These are phyloP conservation scores for Lacerta viridis DNA, from an alignment of 2,797 vertebrate species.

Conservation along the genomic window DNA sequence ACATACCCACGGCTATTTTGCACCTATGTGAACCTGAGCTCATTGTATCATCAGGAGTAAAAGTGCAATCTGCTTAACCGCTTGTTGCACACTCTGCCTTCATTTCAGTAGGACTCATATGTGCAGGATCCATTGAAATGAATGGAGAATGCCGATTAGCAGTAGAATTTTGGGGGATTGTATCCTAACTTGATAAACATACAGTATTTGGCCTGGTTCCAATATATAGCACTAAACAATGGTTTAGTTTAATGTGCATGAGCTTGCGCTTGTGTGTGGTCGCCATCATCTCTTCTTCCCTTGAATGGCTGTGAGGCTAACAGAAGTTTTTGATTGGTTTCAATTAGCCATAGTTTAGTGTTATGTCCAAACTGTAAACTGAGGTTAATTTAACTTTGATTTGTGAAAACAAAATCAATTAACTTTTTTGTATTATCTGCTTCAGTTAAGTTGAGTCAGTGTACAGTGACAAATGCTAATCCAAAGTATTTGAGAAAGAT, in stretches of 20 bases:
- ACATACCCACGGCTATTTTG: neutral
- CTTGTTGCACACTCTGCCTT: neutral
- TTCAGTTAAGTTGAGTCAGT: neutral
- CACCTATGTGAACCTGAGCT: neutral
- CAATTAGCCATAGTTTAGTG: neutral
- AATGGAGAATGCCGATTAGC: neutral
- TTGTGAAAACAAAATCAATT: neutral
- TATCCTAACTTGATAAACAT: neutral
- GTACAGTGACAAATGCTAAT: neutral
- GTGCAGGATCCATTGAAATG: neutral
- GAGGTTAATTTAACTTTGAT: neutral
- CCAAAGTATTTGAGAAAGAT: constrained; percentile 1
- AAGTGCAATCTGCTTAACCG: neutral
- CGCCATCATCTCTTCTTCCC: neutral
- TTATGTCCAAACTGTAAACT: neutral
- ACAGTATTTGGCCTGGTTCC: neutral
- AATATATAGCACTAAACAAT: neutral
- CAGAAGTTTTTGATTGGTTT: neutral
- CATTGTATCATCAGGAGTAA: neutral
- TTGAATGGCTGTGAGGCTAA: neutral
- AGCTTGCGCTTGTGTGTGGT: neutral
- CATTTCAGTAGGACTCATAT: neutral
- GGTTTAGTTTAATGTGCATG: neutral
- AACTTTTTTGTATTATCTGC: neutral
- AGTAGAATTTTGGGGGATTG: neutral